A percentile compares a stretch with the other conserved stretches of the same genome.
Conservation (phyloP, 2,888 invertebrate genomes). For the Torymus aiolomorphi region DNA sequence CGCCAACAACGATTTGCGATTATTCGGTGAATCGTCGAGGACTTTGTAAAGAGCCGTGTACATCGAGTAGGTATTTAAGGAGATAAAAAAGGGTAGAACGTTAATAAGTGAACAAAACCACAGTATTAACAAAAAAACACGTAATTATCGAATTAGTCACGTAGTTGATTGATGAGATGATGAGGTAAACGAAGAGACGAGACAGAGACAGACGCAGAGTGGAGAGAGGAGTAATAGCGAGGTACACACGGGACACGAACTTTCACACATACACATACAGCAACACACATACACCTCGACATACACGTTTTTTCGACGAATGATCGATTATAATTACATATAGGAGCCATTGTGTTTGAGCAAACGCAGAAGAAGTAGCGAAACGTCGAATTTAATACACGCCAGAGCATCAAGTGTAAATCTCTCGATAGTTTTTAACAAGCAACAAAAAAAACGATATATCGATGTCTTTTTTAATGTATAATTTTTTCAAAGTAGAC, state of each 20-base stretch:
- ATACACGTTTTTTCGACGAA: constrained; percentile 20
- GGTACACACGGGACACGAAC: neutral
- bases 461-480: constrained; percentile 45
- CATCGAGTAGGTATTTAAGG: constrained; percentile 46
- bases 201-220: constrained; percentile 52
- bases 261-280: constrained; percentile 4
- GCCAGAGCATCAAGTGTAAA: constrained; percentile 17
- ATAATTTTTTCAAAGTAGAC: constrained; percentile 46
- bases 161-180: constrained; percentile 49
- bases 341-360: constrained; percentile 17
- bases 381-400: neutral
- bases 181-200: constrained; percentile 36
- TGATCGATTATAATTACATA: constrained; percentile 24
- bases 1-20: constrained; percentile 3
- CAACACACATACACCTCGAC: neutral
- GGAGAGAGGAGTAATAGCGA: constrained; percentile 31
- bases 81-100: constrained; percentile 30
- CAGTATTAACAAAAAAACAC: constrained; percentile 28
- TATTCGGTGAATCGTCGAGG: constrained; percentile 11
- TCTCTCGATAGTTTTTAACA: constrained; percentile 21
- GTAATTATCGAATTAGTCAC: constrained; percentile 51
- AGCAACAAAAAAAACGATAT: constrained; percentile 10
- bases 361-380: constrained; percentile 11
- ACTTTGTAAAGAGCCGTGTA: constrained; percentile 28
- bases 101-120: constrained; percentile 7